Base-by-base conservation (phyloP, 2,888 invertebrate genomes). In the Drosophila fungiperda region DNA sequence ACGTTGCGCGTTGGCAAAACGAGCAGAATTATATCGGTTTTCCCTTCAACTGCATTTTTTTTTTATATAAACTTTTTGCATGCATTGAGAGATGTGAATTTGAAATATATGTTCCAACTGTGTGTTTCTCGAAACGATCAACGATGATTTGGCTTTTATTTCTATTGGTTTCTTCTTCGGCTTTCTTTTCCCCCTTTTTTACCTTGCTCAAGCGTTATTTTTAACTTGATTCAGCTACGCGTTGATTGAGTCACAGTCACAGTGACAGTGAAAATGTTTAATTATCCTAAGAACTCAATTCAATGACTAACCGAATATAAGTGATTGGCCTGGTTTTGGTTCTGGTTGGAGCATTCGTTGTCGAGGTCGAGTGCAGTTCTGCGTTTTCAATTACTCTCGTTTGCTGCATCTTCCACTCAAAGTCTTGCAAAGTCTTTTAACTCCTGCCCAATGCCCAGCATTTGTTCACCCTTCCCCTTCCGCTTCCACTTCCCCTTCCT, bases 361-460 rank as follows among this genome's bases (percentile, higher is more conserved):
- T 55, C 76, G 73, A 78, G 73, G 76, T 76, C 78, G 54, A 73
- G 53, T 55, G 53, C 40, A 52, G 52, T 12, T 26, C 23, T 58
- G 55, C 6, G 20, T 36, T 20, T 17, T 40, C 40, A 15, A 45
- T 23, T 58, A n/a, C 23, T 12, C 0, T 36, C 32, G 6, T 29
- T 62, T 8, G 36, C 29, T 29, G 26, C 36, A 20, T 49, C 35
- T 48, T 17, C 6, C 17, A 35, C 12, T 53, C 11, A 8, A 53
- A 17, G 17, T 48, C 29, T 33, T 53, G 36, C 8, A 29, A 63
- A 42, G 26, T 52, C 15, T 40, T 32, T 38, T 15, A 26, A 26
- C 50, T 35, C 12, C 36, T 48, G 29, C 17, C 33, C n/a, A 15
- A 11, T 53, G 36, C 23, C 23, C 33, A 36, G 36, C 36, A 29